Conservation (phyloP, 1,140 invertebrate genomes). For the Panagrolaimus sp. region DNA sequence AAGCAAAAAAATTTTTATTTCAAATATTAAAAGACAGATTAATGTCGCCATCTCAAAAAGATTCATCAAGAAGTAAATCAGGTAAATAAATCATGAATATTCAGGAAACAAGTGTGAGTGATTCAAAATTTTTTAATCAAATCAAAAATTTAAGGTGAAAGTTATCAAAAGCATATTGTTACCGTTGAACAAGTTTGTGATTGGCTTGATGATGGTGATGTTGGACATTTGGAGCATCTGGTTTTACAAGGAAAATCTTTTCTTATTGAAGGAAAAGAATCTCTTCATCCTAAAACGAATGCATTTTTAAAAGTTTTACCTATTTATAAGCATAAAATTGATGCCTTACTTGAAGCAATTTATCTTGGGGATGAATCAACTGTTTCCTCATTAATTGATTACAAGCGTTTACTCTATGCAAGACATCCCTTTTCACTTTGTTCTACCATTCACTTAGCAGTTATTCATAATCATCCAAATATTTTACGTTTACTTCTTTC, state of each 20-base stretch:
- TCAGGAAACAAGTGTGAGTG: no score
- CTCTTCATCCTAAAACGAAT: slow-evolving; percentile 21
- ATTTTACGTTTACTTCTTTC: slow-evolving; percentile 37
- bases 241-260: slow-evolving; percentile 34
- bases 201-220: slow-evolving; percentile 36
- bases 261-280: slow-evolving; percentile 29
- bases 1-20: no score
- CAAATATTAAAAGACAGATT: no score
- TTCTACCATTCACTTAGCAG: slow-evolving; percentile 41
- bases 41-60: no score
- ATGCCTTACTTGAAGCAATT: slow-evolving; percentile 33
- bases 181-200: slow-evolving; percentile 31
- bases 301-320: slow-evolving; percentile 27
- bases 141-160: slow-evolving; percentile 2
- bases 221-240: slow-evolving; percentile 28
- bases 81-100: no score
- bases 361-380: slow-evolving; percentile 25
- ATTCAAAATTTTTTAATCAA: no score
- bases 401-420: slow-evolving; percentile 32
- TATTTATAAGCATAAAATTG: slow-evolving; percentile 36
- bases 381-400: slow-evolving; percentile 36
- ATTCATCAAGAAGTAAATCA: no score
- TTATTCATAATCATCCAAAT: slow-evolving; percentile 36
- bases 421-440: slow-evolving; percentile 40
- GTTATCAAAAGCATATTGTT: slow-evolving; percentile 18